Evolutionary conservation across 2,797 vertebrate species (phyloP).

Genomic region (Rachycentron canadum): DNA sequence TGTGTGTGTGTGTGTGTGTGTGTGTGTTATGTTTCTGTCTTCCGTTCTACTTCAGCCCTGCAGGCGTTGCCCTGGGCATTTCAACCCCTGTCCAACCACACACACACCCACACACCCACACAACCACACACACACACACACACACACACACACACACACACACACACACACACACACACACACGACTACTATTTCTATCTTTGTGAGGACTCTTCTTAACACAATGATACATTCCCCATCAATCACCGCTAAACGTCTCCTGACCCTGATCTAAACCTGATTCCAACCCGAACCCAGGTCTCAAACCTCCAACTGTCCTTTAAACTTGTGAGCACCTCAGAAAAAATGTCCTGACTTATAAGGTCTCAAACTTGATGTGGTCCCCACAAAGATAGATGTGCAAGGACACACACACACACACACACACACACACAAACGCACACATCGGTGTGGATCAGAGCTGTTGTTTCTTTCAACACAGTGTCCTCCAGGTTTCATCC

Average conservation of each 20-base stretch:
- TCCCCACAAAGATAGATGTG: no score
- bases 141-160: constrained; percentile 14
- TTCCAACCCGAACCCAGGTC: no score
- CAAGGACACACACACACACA: constrained; percentile 17
- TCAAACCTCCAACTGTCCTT: no score
- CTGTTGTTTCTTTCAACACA: constrained; percentile 1
- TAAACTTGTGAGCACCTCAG: no score
- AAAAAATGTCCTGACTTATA: no score
- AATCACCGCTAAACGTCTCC: no score
- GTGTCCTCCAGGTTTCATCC: constrained; percentile 17
- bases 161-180: constrained; percentile 5
- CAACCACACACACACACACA: constrained; percentile 26
- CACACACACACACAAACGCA: constrained; percentile 15
- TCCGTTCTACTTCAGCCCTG: constrained; percentile 61
- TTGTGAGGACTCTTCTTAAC: no score
- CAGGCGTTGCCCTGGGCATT: constrained; percentile 72
- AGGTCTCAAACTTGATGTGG: no score
- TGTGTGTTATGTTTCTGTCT: constrained; percentile 49
- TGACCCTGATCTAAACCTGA: no score
- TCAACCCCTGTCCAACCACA: constrained; percentile 25
- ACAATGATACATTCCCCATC: no score
- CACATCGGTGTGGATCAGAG: constrained; percentile 24
- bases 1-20: constrained; percentile 33
- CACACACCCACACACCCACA: no score
- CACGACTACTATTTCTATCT: no score